These are phyloP conservation scores for Epistrophe eligans DNA, from an alignment of 2,888 invertebrate species.

Conservation along the genomic window DNA sequence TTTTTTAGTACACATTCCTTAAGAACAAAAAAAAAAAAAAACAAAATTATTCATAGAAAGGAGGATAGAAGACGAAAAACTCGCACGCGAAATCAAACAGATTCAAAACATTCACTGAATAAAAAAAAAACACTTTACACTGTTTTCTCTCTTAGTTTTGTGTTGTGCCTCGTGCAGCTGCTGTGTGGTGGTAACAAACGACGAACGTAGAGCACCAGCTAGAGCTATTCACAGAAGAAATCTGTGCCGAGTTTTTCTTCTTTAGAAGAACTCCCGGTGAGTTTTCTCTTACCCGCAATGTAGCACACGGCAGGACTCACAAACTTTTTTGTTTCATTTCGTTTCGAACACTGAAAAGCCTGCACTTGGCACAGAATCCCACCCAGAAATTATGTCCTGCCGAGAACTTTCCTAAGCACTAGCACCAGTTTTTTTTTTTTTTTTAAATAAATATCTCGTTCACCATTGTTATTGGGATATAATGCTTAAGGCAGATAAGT, in stretches of 20 bases:
- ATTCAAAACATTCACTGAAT: slow-evolving; percentile 41
- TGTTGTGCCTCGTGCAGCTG: background rate
- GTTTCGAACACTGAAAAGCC: slow-evolving; percentile 37
- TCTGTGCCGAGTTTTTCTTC: slow-evolving; percentile 65
- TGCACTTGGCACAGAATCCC: slow-evolving; percentile 72
- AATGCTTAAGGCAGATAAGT: slow-evolving; percentile 37
- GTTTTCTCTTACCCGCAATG: slow-evolving; percentile 14
- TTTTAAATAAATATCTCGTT: slow-evolving; percentile 52
- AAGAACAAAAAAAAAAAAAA: slow-evolving; percentile 3
- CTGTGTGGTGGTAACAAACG: background rate
- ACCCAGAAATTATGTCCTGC: slow-evolving; percentile 58
- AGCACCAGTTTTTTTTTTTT: slow-evolving; percentile 28
- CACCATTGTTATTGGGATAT: slow-evolving; percentile 57
- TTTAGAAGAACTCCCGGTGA: slow-evolving; percentile 42
- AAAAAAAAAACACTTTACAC: slow-evolving; percentile 53
- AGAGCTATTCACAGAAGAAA: slow-evolving; percentile 34
- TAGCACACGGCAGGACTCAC: slow-evolving; percentile 53
- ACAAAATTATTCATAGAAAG: background rate
- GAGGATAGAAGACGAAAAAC: slow-evolving; percentile 15
- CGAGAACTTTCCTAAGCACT: slow-evolving; percentile 36
- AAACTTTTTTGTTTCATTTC: slow-evolving; percentile 5
- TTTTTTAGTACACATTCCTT: slow-evolving; percentile 45
- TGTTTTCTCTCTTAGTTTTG: slow-evolving; percentile 26
- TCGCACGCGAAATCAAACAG: slow-evolving; percentile 65
- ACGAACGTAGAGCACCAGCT: slow-evolving; percentile 5